Conservation (phyloP, 2,888 invertebrate genomes). For the Orthonychiurus folsomi region DNA sequence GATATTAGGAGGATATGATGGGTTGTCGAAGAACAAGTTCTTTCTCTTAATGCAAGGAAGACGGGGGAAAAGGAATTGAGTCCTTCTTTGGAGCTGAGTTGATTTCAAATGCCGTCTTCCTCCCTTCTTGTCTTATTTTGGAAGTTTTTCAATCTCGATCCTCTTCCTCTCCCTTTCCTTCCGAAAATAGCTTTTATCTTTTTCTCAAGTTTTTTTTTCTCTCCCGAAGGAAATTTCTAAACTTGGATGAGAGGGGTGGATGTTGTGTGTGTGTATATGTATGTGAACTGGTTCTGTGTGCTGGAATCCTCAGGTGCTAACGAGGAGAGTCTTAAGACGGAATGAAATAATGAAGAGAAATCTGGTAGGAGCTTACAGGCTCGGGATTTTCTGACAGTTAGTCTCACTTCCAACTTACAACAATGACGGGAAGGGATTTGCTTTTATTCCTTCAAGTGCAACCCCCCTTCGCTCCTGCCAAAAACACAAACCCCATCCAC, state of each 20-base stretch:
- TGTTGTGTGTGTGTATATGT: too few species aligned
- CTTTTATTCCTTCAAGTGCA: background rate
- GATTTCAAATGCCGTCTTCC: background rate
- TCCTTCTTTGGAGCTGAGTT: background rate
- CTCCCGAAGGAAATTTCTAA: too few species aligned
- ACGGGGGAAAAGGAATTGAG: background rate
- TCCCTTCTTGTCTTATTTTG: background rate
- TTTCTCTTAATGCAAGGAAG: background rate
- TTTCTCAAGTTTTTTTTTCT: background rate
- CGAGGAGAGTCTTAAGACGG: too few species aligned
- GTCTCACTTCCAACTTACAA: background rate
- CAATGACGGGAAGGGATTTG: background rate
- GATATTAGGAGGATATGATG: too few species aligned
- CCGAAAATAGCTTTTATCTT: slow-evolving; percentile 1
- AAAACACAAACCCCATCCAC: background rate
- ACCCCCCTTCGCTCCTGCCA: background rate
- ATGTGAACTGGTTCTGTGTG: too few species aligned
- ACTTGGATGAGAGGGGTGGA: too few species aligned
- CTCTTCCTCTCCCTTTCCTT: background rate
- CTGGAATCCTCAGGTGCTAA: too few species aligned
- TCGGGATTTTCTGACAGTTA: background rate
- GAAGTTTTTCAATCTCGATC: too few species aligned
- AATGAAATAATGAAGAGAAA: too few species aligned
- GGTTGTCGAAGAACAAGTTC: background rate
- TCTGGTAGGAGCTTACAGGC: too few species aligned